phyloP scores from a whole-genome alignment of 1,140 invertebrate genomes.

The Rhyacophila brunnea region DNA sequence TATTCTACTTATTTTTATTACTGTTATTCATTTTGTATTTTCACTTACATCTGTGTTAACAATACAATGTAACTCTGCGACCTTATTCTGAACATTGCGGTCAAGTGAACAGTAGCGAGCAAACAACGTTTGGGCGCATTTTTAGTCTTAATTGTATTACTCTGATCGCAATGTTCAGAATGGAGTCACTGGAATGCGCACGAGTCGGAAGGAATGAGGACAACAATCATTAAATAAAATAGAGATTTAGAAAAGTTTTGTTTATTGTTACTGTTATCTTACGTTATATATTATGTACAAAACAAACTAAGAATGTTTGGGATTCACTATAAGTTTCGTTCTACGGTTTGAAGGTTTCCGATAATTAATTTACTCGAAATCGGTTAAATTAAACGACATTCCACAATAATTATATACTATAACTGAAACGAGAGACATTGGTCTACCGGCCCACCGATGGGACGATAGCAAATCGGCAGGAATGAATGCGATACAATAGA shows the following conservation, averaged over 20 bases:
- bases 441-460: background rate
- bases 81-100: too few relatives aligned
- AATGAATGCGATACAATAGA: slow-evolving; percentile 26
- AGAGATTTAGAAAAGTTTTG: slow-evolving; percentile 33
- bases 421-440: slow-evolving; percentile 26
- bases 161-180: too few relatives aligned
- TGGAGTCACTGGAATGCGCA: too few relatives aligned
- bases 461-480: slow-evolving; percentile 17
- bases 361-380: slow-evolving; percentile 12
- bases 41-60: too few relatives aligned
- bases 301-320: slow-evolving; percentile 28
- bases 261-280: slow-evolving; percentile 36
- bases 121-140: too few relatives aligned
- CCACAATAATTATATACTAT: slow-evolving; percentile 27
- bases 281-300: slow-evolving; percentile 35
- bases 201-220: too few relatives aligned
- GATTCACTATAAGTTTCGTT: slow-evolving; percentile 29
- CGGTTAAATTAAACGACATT: slow-evolving; percentile 12
- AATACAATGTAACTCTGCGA: too few relatives aligned
- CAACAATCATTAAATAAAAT: too few relatives aligned
- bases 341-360: slow-evolving; percentile 21
- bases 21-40: too few relatives aligned
- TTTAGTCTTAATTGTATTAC: too few relatives aligned
- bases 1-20: too few relatives aligned
- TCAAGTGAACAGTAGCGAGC: too few relatives aligned